A percentile compares a stretch with the other conserved stretches of the same genome.
These are phyloP conservation scores for Agrilus cyanescens DNA, from an alignment of 2,888 invertebrate species.

Conservation along the genomic window DNA sequence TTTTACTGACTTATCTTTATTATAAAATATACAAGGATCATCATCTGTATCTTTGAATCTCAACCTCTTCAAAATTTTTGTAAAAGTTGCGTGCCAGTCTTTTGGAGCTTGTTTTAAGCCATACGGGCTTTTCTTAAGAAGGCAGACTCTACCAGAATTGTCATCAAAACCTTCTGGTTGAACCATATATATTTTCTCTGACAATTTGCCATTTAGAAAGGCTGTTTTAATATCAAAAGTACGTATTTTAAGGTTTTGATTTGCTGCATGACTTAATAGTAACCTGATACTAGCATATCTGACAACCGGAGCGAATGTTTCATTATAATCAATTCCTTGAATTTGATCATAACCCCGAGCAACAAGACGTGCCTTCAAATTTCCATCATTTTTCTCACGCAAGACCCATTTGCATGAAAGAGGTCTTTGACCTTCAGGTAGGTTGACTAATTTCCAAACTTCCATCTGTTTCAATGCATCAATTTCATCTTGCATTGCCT, in stretches of 20 bases:
- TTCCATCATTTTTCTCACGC: too few species aligned
- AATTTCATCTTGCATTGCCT: too few species aligned
- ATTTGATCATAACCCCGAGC: conserved; percentile 21
- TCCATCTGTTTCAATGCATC: too few species aligned
- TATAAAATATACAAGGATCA: conserved; percentile 20
- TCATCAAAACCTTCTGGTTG: conserved; percentile 4
- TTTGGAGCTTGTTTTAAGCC: conserved; percentile 8
- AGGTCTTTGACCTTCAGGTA: too few species aligned
- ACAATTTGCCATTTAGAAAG: conserved; percentile 6
- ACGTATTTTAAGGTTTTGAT: conserved; percentile 10
- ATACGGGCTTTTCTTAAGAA: conserved; percentile 2
- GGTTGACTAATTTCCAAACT: too few species aligned
- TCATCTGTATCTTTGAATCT: conserved; percentile 16
- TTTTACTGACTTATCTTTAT: conserved; percentile 6
- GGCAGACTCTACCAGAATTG: conserved; percentile 1
- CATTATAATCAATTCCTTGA: conserved; percentile 18
- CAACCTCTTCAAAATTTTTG: conserved; percentile 12
- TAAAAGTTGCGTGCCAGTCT: conserved; percentile 13
- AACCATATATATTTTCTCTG: conserved; percentile 3
- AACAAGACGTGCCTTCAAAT: conserved; percentile 1
- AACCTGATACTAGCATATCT: conserved; percentile 16
- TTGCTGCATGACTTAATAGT: conserved; percentile 17
- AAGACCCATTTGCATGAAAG: too few species aligned
- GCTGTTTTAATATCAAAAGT: conserved; percentile 14
- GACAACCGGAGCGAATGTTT: conserved; percentile 23